Conservation (phyloP, 2,888 invertebrate genomes). For the Drosophila neutralis region DNA sequence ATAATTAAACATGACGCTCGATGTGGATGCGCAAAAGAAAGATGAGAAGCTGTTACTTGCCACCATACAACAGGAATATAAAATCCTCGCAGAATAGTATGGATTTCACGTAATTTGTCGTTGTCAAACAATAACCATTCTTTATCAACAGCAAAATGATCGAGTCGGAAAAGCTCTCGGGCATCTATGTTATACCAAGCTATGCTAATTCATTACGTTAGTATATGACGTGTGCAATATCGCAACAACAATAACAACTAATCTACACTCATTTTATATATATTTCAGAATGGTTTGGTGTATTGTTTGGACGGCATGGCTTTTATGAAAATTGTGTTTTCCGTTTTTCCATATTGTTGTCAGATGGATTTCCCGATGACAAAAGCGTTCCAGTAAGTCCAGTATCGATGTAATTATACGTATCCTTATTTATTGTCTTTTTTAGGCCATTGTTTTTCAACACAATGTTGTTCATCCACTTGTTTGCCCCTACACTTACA, state of each 20-base stretch:
- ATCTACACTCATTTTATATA: not conserved
- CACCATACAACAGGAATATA: conserved; percentile 94
- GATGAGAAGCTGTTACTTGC: conserved; percentile 89
- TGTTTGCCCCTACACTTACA: conserved; percentile 91
- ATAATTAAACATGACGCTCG: conserved; percentile 79
- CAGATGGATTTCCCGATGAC: conserved; percentile 92
- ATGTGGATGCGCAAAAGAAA: conserved; percentile 72
- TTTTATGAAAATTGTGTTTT: conserved; percentile 95
- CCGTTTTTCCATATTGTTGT: conserved; percentile 93
- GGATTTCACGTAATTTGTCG: conserved; percentile 78
- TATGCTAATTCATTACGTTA: conserved; percentile 92
- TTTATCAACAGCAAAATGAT: conserved; percentile 89
- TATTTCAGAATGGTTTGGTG: conserved; percentile 82
- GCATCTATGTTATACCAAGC: conserved; percentile 97
- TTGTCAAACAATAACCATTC: conserved; percentile 12
- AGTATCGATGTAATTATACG: not conserved
- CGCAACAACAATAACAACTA: not conserved
- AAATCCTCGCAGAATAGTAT: conserved; percentile 97
- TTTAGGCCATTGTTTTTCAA: conserved; percentile 92
- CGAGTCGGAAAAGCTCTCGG: conserved; percentile 93
- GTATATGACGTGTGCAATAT: conserved; percentile 78
- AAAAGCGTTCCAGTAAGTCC: conserved; percentile 68
- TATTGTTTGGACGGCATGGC: conserved; percentile 89
- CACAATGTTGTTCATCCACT: conserved; percentile 94
- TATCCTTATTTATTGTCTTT: not conserved